Conservation (phyloP, 2,113 vertebrate genomes). For the Oceanites oceanicus region DNA sequence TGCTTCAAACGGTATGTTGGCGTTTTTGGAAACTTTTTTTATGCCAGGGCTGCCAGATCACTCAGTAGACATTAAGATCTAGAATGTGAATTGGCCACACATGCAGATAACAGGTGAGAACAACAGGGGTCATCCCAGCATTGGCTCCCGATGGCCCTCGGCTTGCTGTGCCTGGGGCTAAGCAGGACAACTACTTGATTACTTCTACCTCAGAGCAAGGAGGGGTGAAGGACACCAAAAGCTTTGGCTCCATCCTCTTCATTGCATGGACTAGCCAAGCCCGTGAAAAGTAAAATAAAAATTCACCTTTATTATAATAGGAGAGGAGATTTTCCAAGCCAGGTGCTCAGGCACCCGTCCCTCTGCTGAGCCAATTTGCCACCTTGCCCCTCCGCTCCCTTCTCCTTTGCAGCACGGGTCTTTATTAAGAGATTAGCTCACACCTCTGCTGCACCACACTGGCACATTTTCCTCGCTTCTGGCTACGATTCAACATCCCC, state of each 20-base stretch:
- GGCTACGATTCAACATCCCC: not conserved
- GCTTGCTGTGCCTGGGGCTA: rapidly evolving
- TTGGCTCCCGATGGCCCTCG: rapidly evolving
- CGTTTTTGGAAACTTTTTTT: not conserved
- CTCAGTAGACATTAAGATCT: not conserved
- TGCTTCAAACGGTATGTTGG: not conserved
- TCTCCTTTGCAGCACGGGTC: not conserved
- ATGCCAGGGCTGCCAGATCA: not conserved
- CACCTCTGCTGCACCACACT: not conserved
- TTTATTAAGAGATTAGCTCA: not conserved
- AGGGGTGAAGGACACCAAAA: not conserved
- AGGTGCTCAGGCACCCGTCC: not conserved
- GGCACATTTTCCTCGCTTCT: not conserved
- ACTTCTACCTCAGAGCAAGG: not conserved
- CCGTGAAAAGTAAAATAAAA: not conserved
- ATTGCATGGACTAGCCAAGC: not conserved
- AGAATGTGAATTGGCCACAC: not conserved
- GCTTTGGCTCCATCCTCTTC: not conserved
- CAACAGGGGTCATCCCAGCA: not conserved
- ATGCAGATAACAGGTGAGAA: not conserved
- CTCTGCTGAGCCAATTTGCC: not conserved
- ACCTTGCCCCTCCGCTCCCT: not conserved
- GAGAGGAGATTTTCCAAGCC: not conserved
- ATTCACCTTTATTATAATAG: not conserved
- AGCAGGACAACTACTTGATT: not conserved